Percentiles rank a stretch among this genome's conserved stretches.
These are phyloP conservation scores for Aselliscus stoliczkanus DNA, from an alignment of 2,797 vertebrate genomes.

Conservation along the genomic window DNA sequence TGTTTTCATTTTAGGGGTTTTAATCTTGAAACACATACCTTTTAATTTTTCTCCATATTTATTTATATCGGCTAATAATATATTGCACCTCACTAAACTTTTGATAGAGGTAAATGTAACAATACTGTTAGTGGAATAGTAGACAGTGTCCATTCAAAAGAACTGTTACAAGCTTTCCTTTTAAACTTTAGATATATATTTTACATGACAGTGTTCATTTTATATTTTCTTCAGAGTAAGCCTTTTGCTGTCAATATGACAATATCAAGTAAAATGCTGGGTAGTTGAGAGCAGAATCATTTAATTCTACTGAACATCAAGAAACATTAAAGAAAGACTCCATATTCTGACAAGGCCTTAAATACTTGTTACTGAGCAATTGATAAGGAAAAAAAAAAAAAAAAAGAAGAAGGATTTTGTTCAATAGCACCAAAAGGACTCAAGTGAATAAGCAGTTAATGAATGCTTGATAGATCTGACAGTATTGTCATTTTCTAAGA, in stretches of 20 bases:
- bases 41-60: slow-evolving; percentile 33
- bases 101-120: slow-evolving; percentile 30
- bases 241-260: slow-evolving; percentile 71
- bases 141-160: neutral
- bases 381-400: slow-evolving; percentile 37
- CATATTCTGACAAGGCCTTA: slow-evolving; percentile 70
- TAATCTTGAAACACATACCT: neutral
- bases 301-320: slow-evolving; percentile 67
- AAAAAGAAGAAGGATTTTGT: slow-evolving; percentile 22
- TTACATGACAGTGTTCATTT: slow-evolving; percentile 72
- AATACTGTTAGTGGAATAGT: neutral
- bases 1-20: neutral
- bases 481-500: neutral
- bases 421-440: neutral
- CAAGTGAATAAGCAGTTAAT: neutral
- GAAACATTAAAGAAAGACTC: slow-evolving; percentile 59
- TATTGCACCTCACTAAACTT: slow-evolving; percentile 41
- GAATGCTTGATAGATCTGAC: neutral
- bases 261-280: slow-evolving; percentile 74
- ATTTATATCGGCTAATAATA: neutral
- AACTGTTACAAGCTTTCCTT: slow-evolving; percentile 53
- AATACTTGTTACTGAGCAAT: slow-evolving; percentile 57
- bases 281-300: slow-evolving; percentile 66
- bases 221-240: slow-evolving; percentile 71
- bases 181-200: slow-evolving; percentile 63